Evolutionary conservation across 2,113 vertebrate species (phyloP).

Genomic region (Spea multiplicata): DNA sequence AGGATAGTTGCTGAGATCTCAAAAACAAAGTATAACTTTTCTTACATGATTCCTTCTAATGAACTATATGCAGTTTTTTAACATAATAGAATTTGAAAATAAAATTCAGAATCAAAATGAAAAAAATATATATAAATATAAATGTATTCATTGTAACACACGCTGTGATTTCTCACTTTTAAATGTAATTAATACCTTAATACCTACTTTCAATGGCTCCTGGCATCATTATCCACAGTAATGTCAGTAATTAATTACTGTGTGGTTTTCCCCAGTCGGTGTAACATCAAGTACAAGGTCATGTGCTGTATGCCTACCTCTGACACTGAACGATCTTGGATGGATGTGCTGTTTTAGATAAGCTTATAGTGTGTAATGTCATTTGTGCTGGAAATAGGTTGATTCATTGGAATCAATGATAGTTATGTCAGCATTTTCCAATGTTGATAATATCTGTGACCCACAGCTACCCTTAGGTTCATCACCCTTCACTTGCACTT

Average conservation of each 20-base stretch:
- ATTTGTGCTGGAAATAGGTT: conserved; percentile 2
- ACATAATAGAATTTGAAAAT: background rate
- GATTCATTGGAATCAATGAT: conserved; percentile 4
- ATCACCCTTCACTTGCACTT: background rate
- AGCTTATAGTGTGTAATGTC: conserved; percentile 1
- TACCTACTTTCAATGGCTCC: background rate
- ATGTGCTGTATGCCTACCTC: background rate
- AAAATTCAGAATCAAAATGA: background rate
- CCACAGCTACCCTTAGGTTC: background rate
- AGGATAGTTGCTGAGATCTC: no score
- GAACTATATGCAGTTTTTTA: no score
- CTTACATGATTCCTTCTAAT: no score
- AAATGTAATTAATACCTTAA: background rate
- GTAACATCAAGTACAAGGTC: conserved; percentile 10
- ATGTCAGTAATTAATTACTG: conserved; percentile 5
- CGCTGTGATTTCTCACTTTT: background rate
- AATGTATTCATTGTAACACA: background rate
- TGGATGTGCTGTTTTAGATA: conserved; percentile 7
- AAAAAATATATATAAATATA: background rate
- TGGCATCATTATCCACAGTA: background rate
- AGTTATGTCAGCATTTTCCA: conserved; percentile 3
- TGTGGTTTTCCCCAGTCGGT: background rate
- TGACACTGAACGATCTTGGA: conserved; percentile 7
- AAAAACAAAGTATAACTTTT: no score
- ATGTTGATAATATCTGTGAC: conserved; percentile 11